Evolutionary conservation across 2,797 vertebrate species (phyloP).

Genomic region (Cyclopterus lumpus): DNA sequence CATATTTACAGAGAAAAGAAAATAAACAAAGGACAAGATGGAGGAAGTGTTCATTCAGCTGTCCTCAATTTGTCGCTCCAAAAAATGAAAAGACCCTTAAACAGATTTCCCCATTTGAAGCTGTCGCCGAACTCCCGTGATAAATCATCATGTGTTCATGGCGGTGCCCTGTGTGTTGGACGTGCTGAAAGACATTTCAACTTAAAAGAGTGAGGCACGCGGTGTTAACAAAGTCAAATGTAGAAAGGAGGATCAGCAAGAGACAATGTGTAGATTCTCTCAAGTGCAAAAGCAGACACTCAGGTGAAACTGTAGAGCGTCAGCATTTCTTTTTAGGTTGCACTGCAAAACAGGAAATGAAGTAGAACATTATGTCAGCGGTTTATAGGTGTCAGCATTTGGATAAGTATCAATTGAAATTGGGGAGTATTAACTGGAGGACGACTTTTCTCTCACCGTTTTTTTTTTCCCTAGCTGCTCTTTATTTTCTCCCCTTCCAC

Average conservation of each 20-base stretch:
- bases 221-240: slow-evolving; percentile 9
- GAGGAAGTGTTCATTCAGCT: slow-evolving; percentile 60
- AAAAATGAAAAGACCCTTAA: slow-evolving; percentile 55
- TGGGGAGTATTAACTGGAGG: slow-evolving; percentile 30
- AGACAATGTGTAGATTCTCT: slow-evolving; percentile 23
- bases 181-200: slow-evolving; percentile 26
- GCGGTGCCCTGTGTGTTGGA: slow-evolving; percentile 23
- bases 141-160: slow-evolving; percentile 43
- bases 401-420: slow-evolving; percentile 50
- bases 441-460: slow-evolving; percentile 36
- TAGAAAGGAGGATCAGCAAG: slow-evolving; percentile 15
- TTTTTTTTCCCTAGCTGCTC: slow-evolving; percentile 41
- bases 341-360: slow-evolving; percentile 57
- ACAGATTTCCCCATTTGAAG: slow-evolving; percentile 61
- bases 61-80: slow-evolving; percentile 62
- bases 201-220: background rate
- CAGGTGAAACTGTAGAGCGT: slow-evolving; percentile 30
- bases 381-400: slow-evolving; percentile 59
- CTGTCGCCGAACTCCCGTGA: slow-evolving; percentile 46
- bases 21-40: slow-evolving; percentile 17
- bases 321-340: slow-evolving; percentile 41
- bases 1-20: slow-evolving; percentile 12
- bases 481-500: background rate
- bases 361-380: slow-evolving; percentile 47
- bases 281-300: slow-evolving; percentile 24